These are phyloP conservation scores for Brachyopa scutellaris DNA, from an alignment of 2,888 invertebrate genomes.

Conservation along the genomic window DNA sequence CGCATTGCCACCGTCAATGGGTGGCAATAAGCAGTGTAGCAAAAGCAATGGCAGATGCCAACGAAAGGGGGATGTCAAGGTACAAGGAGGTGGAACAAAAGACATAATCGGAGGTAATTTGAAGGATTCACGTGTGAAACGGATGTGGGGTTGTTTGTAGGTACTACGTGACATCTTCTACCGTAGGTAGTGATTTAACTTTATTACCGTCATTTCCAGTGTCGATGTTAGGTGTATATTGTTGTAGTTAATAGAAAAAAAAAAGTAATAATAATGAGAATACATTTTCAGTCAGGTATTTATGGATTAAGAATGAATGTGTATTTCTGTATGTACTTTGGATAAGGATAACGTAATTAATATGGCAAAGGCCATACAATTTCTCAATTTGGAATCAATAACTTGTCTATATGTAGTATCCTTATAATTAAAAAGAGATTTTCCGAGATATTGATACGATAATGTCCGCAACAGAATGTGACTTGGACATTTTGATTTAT, in stretches of 20 bases:
- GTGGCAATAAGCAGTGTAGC: too few relatives aligned
- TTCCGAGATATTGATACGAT: background rate
- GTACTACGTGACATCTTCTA: constrained; percentile 56
- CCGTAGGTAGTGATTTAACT: constrained; percentile 44
- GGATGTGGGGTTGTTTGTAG: constrained; percentile 14
- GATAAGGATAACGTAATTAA: background rate
- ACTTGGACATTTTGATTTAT: too few relatives aligned
- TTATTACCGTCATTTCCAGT: constrained; percentile 57
- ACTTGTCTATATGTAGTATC: background rate
- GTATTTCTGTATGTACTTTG: background rate
- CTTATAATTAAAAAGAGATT: background rate
- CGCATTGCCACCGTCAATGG: background rate
- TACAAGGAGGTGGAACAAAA: constrained; percentile 41
- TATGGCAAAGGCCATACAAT: background rate
- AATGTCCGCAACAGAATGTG: too few relatives aligned
- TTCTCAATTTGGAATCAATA: background rate
- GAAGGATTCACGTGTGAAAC: constrained; percentile 60
- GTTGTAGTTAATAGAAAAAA: constrained; percentile 55
- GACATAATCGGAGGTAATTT: constrained; percentile 66
- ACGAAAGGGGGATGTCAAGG: background rate
- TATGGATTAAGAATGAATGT: background rate
- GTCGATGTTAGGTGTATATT: constrained; percentile 33
- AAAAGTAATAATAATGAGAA: constrained; percentile 38
- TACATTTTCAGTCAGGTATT: too few relatives aligned
- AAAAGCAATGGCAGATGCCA: too few relatives aligned